Base-by-base conservation (phyloP, 2,797 vertebrate species). In the Caiman crocodilus region DNA sequence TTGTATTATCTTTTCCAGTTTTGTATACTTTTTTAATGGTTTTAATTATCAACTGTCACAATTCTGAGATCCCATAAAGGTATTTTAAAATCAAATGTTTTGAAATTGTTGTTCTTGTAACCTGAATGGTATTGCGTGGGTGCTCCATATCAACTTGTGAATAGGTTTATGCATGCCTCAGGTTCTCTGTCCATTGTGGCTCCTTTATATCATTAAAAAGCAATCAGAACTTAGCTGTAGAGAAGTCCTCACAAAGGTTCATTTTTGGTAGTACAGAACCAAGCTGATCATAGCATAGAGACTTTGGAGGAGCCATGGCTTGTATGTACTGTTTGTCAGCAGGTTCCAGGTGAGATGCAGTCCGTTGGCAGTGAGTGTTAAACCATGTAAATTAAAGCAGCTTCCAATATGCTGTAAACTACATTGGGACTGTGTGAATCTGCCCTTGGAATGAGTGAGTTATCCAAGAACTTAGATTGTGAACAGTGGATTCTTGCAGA, bases 311-410 rank as follows among this genome's bases (percentile, higher is more conserved):
- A 30, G 13, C 35, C 13, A 42, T 42, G 21, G 17, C 35, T 35
- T 25, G 42, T 50, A 50, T 50, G 55, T 60, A 30, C 21, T 79
- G 14, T 28, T 75, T 6, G 3, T 7, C 3, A 11, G 28, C 42
- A 5, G 5, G 30, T 67, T 67, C 59, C 26, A 80, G 64, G 71
- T 35, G 23, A 13, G 1, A 0, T 2, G 21, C 26, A 50, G 10
- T 50, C 42, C 42, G 9, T n/a, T 76, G 55, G 14, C 35, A n/a
- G n/a, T 18, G 16, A 2, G 65, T 35, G 30, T 71, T 14, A 23
- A 28, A 16, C 25, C 20, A 18, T 35, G 35, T 56, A 79, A 26
- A 73, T 1, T 9, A 14, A 26, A 35, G 14, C 26, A 8, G 2
- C 74, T 82, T 76, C 55, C 16, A 3, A 61, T 18, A 30, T 28